A percentile compares a stretch with the other conserved stretches of the same genome.
Conservation (phyloP, 1,140 invertebrate species). For the Rhynchophorus ferrugineus region DNA sequence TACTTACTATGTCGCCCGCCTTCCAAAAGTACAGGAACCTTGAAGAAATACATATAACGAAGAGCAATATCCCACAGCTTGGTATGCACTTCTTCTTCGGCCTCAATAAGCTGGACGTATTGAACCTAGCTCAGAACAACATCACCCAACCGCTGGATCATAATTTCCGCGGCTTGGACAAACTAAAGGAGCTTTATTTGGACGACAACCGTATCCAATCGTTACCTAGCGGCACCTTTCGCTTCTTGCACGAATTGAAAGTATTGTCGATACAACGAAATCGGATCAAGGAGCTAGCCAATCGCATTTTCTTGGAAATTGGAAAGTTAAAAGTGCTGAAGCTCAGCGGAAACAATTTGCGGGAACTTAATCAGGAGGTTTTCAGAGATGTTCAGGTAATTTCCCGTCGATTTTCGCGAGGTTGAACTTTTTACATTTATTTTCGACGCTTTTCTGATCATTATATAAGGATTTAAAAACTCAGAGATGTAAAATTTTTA, state of each 20-base stretch:
- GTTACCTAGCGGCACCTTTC: conserved; percentile 68
- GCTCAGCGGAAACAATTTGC: conserved; percentile 64
- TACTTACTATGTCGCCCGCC: conserved; percentile 65
- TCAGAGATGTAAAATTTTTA: too few relatives aligned
- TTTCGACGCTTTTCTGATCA: too few relatives aligned
- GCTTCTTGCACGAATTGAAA: conserved; percentile 56
- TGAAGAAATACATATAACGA: conserved; percentile 65
- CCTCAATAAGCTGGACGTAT: conserved; percentile 54
- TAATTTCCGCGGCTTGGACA: conserved; percentile 71
- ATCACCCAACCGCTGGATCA: conserved; percentile 68
- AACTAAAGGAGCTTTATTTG: conserved; percentile 73
- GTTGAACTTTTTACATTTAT: too few relatives aligned
- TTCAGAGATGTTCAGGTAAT: conserved; percentile 64
- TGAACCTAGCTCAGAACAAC: conserved; percentile 71
- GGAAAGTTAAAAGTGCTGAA: conserved; percentile 61
- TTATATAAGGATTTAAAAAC: too few relatives aligned
- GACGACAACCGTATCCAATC: conserved; percentile 71
- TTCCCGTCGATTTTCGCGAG: neutral
- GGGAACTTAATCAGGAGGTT: conserved; percentile 63
- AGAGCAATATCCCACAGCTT: conserved; percentile 69
- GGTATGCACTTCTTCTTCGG: conserved; percentile 73
- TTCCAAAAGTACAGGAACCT: conserved; percentile 60
- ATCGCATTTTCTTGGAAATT: conserved; percentile 59
- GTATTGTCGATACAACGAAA: conserved; percentile 64
- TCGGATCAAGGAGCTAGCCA: conserved; percentile 57